phyloP scores from a whole-genome alignment of 2,888 invertebrate genomes.

The Sarcophaga subvicina region DNA sequence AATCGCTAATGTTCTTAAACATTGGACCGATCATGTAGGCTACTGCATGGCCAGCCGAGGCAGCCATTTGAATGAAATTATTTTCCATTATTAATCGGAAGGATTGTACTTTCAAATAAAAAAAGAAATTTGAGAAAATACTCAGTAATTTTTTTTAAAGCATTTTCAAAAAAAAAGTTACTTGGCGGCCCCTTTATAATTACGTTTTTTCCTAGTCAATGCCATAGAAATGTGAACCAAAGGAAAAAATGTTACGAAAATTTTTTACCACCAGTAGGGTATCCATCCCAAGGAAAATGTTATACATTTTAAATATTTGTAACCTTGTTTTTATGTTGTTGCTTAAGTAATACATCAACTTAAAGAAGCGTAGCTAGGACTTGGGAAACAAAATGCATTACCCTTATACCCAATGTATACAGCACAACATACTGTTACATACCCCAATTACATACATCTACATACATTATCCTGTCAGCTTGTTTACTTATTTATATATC shows the following conservation, averaged over 20 bases:
- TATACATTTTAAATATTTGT: neutral
- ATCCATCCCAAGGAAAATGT: neutral
- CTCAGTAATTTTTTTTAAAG: no score
- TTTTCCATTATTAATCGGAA: no score
- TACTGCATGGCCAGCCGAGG: no score
- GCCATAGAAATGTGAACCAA: neutral
- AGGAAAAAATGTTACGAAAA: neutral
- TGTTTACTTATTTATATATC: slow-evolving; percentile 62
- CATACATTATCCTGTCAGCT: slow-evolving; percentile 62
- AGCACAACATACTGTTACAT: neutral
- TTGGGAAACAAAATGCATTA: neutral
- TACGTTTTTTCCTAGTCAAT: no score
- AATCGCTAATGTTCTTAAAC: no score
- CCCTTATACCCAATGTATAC: neutral
- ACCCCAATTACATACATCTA: slow-evolving; percentile 40
- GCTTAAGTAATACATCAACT: slow-evolving; percentile 40
- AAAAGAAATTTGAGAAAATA: no score
- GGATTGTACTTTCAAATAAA: no score
- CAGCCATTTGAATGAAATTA: no score
- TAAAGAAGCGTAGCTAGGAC: slow-evolving; percentile 31
- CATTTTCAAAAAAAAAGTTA: no score
- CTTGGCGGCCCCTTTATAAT: no score
- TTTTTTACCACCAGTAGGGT: neutral
- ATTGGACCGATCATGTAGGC: no score
- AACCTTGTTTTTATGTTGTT: slow-evolving; percentile 18